Evolutionary conservation across 2,113 vertebrate genomes (phyloP).

Genomic region (Eurystomus gularis): DNA sequence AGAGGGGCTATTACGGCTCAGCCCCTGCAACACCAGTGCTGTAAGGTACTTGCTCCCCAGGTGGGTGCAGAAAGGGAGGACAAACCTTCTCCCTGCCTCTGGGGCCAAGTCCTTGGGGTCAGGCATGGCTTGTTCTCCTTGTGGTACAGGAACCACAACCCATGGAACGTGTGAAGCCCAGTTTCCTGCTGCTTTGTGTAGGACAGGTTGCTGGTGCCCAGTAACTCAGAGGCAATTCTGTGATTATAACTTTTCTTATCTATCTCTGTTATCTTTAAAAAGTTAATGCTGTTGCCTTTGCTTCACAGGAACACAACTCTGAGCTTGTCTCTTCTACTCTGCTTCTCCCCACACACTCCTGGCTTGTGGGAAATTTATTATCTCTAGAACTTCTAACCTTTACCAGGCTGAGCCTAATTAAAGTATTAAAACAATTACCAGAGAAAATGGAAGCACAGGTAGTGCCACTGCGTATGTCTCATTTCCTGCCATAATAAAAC

Average conservation of each 20-base stretch:
- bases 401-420: not conserved
- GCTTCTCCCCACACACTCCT: not conserved
- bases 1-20: fast-evolving
- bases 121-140: not conserved
- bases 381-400: not conserved
- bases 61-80: fast-evolving
- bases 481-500: not conserved
- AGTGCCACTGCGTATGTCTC: not conserved
- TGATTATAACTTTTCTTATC: not conserved
- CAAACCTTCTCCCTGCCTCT: fast-evolving
- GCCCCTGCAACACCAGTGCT: fast-evolving
- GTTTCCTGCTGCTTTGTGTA: not conserved
- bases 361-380: not conserved
- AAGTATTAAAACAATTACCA: not conserved
- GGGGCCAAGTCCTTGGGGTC: fast-evolving
- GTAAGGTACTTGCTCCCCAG: fast-evolving
- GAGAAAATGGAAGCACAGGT: not conserved
- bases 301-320: not conserved
- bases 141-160: fast-evolving
- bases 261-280: not conserved
- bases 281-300: not conserved
- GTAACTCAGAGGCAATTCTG: not conserved
- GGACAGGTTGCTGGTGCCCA: not conserved
- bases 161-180: not conserved
- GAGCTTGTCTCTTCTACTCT: not conserved